These are phyloP conservation scores for Orientallactaga bullata DNA, from an alignment of 2,113 vertebrate species.

Conservation along the genomic window DNA sequence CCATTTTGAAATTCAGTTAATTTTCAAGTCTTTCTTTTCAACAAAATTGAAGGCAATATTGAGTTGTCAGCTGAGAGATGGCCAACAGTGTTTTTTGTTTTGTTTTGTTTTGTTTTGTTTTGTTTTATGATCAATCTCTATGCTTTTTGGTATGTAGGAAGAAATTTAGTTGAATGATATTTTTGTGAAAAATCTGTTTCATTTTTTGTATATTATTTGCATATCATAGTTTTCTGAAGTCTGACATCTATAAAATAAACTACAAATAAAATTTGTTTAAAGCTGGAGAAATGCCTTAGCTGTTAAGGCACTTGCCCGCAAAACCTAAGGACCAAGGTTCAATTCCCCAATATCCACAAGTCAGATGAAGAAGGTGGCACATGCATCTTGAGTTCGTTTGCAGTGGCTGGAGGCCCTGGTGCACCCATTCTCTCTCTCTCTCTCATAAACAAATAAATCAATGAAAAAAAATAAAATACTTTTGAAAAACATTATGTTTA, in stretches of 20 bases:
- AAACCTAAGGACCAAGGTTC: too few relatives aligned
- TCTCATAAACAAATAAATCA: too few relatives aligned
- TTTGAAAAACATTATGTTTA: background rate
- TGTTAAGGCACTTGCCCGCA: too few relatives aligned
- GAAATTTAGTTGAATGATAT: conserved; percentile 31
- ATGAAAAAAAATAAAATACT: too few relatives aligned
- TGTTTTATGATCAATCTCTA: conserved; percentile 48
- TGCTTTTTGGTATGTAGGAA: conserved; percentile 50
- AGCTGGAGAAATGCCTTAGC: too few relatives aligned
- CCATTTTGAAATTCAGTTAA: conserved; percentile 21
- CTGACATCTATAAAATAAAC: conserved; percentile 30
- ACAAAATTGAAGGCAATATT: conserved; percentile 51
- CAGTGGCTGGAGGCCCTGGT: too few relatives aligned
- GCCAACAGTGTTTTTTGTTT: background rate
- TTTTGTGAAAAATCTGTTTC: conserved; percentile 2
- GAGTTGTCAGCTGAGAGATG: conserved; percentile 53
- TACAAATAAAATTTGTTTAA: conserved; percentile 17
- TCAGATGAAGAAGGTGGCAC: too few relatives aligned
- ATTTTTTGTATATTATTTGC: background rate
- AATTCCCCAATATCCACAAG: too few relatives aligned
- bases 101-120: too few relatives aligned
- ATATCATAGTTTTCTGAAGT: conserved; percentile 24
- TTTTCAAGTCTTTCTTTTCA: conserved; percentile 56
- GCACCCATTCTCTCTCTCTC: too few relatives aligned
- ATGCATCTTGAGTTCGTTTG: too few relatives aligned